Evolutionary conservation across 2,113 vertebrate species (phyloP).

Genomic region (Mohoua ochrocephala): DNA sequence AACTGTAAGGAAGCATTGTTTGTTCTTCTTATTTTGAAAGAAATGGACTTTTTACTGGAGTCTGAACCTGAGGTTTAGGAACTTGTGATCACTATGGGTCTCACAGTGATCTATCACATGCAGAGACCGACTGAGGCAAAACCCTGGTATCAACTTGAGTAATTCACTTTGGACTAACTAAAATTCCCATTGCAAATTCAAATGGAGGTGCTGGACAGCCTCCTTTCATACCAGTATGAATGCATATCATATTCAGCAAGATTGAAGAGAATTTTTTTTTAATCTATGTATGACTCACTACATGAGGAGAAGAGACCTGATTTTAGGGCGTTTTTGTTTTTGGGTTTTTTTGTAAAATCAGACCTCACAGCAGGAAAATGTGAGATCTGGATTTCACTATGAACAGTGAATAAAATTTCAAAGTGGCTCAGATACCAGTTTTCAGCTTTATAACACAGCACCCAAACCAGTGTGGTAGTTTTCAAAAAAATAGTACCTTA

Average conservation of each 20-base stretch:
- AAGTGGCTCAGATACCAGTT: neutral
- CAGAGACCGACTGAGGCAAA: neutral
- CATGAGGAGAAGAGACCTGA: neutral
- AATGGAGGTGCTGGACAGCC: neutral
- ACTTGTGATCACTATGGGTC: neutral
- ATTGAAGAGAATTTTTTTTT: neutral
- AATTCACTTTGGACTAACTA: neutral
- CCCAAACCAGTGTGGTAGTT: neutral
- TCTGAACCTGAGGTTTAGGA: neutral
- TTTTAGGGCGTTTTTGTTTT: neutral
- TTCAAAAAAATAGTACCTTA: neutral
- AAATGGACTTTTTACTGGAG: neutral
- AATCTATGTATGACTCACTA: neutral
- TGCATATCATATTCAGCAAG: neutral
- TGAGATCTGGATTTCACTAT: neutral
- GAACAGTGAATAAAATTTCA: neutral
- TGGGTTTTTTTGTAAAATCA: neutral
- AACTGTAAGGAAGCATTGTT: neutral
- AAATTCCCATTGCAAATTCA: neutral
- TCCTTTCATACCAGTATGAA: neutral
- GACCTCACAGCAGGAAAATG: neutral
- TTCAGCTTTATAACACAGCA: neutral
- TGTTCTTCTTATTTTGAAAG: neutral
- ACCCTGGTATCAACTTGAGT: neutral
- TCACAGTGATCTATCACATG: neutral